Evolutionary conservation across 2,113 vertebrate species (phyloP).

Genomic region (Nicator chloris): DNA sequence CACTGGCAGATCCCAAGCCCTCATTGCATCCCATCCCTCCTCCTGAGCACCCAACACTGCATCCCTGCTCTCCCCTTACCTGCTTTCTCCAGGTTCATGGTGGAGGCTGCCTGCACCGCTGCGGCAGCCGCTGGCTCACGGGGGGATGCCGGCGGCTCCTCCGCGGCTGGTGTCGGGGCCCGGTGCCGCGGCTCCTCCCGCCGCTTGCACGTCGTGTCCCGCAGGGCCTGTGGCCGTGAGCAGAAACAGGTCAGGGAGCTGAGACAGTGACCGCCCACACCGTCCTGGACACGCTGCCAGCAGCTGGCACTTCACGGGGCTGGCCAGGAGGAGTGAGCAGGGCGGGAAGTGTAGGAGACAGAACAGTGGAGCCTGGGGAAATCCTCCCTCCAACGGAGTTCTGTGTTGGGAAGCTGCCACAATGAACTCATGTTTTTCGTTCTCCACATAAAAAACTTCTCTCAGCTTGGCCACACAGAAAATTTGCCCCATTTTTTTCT

Average conservation of each 20-base stretch:
- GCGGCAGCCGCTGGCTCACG: neutral
- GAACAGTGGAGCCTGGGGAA: neutral
- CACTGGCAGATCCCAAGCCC: fast-evolving
- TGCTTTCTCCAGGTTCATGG: slow-evolving; percentile 72
- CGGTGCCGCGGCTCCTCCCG: neutral
- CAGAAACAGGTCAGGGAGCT: neutral
- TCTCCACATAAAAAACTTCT: neutral
- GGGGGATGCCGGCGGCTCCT: neutral
- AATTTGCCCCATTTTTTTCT: neutral
- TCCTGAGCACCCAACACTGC: fast-evolving
- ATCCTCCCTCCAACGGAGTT: neutral
- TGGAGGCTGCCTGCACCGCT: neutral
- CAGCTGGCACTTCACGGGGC: neutral
- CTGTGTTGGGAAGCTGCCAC: neutral
- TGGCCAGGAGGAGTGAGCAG: neutral
- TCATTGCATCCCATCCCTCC: neutral
- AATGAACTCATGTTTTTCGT: neutral
- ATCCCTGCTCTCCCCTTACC: neutral
- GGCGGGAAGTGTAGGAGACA: neutral
- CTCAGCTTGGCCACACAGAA: neutral
- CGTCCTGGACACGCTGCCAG: fast-evolving
- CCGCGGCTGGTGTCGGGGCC: neutral
- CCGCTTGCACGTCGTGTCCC: slow-evolving; percentile 68
- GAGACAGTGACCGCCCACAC: fast-evolving
- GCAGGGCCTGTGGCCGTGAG: slow-evolving; percentile 70